phyloP scores from a whole-genome alignment of 2,113 vertebrate species.

The Plecturocebus donacophilus region DNA sequence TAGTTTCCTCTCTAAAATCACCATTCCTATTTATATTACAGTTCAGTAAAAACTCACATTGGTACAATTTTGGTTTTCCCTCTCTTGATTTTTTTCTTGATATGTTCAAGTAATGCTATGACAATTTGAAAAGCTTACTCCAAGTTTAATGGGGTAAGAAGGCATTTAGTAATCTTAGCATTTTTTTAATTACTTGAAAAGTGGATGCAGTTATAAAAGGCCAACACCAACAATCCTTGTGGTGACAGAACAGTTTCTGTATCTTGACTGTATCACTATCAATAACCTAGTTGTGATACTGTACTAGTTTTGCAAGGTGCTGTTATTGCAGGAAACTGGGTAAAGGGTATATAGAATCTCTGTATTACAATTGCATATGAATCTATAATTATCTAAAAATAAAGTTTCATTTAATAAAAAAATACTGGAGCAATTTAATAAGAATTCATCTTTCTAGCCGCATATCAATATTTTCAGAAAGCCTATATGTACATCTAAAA shows the following conservation, averaged over 20 bases:
- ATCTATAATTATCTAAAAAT: background rate
- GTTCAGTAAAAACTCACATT: slow-evolving; percentile 3
- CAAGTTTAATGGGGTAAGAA: background rate
- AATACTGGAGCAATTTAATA: background rate
- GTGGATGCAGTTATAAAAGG: background rate
- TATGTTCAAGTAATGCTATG: background rate
- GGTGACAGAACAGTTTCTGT: background rate
- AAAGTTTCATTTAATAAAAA: background rate
- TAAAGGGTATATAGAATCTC: background rate
- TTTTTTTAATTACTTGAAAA: background rate
- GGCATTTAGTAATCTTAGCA: slow-evolving; percentile 20
- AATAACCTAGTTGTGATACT: background rate
- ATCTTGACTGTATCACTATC: background rate
- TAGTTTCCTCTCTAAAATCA: background rate
- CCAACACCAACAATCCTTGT: slow-evolving; percentile 12
- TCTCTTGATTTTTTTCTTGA: background rate
- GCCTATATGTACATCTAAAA: background rate
- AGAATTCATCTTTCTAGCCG: slow-evolving; percentile 36
- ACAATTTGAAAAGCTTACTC: background rate
- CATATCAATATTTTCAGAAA: slow-evolving; percentile 22
- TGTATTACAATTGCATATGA: background rate
- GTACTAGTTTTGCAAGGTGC: slow-evolving; percentile 22
- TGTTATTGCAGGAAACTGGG: background rate
- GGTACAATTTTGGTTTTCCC: slow-evolving; percentile 31
- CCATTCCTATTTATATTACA: background rate